Conservation (phyloP, 2,888 invertebrate species). For the Dexiosoma caninum region DNA sequence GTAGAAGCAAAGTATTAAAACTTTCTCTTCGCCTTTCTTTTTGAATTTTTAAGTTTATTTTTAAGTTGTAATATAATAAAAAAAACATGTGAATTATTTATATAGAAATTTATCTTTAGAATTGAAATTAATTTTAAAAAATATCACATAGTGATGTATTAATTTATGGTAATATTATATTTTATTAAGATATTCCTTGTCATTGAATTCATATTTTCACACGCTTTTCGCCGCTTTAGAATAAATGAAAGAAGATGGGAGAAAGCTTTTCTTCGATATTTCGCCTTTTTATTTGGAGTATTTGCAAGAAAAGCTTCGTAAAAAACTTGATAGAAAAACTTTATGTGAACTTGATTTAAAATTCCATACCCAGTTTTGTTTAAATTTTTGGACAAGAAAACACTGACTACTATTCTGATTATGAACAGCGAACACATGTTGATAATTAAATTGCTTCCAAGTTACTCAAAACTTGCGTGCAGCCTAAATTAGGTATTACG, state of each 20-base stretch:
- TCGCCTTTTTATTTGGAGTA: too few species aligned
- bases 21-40: neutral
- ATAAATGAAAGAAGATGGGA: neutral
- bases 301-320: too few species aligned
- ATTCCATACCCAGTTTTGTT: too few species aligned
- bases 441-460: too few species aligned
- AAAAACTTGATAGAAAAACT: neutral
- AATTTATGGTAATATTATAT: neutral
- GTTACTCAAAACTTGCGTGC: too few species aligned
- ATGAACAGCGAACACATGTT: too few species aligned
- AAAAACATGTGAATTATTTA: constrained; percentile 20
- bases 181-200: constrained; percentile 22
- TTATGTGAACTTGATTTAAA: too few species aligned
- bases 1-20: neutral
- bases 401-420: too few species aligned
- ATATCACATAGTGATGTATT: constrained; percentile 37
- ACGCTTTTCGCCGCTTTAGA: neutral
- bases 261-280: neutral
- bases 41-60: neutral
- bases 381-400: too few species aligned
- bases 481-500: too few species aligned
- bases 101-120: constrained; percentile 20
- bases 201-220: neutral
- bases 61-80: constrained; percentile 44
- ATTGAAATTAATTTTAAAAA: constrained; percentile 10